Evolutionary conservation across 2,888 invertebrate genomes (phyloP).

Genomic region (Blastobasis adustella): DNA sequence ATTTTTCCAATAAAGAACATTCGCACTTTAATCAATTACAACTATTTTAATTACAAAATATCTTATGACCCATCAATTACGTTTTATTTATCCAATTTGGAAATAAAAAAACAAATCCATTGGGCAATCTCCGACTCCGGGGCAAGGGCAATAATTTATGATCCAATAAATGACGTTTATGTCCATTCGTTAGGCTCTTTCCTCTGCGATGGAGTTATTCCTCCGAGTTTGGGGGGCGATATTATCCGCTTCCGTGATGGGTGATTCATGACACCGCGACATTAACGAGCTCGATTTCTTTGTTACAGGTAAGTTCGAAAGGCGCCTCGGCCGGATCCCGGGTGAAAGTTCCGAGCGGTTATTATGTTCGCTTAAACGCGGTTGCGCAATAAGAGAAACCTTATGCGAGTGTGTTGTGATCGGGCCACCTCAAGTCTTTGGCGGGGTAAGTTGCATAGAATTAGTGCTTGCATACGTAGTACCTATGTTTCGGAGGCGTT

Average conservation of each 20-base stretch:
- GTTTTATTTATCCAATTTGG: not conserved
- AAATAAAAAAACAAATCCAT: not conserved
- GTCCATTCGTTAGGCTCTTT: conserved; percentile 21
- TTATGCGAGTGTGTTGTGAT: not conserved
- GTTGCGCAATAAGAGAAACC: conserved; percentile 5
- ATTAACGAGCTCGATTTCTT: conserved; percentile 33
- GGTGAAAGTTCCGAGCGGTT: conserved; percentile 9
- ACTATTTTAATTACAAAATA: not conserved
- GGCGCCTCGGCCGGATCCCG: conserved; percentile 1
- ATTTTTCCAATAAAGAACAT: too few relatives aligned
- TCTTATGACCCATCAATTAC: not conserved
- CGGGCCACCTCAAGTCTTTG: too few relatives aligned
- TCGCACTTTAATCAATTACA: too few relatives aligned
- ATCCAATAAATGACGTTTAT: conserved; percentile 34
- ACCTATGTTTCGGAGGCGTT: too few relatives aligned
- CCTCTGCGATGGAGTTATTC: conserved; percentile 27
- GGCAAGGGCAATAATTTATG: conserved; percentile 30
- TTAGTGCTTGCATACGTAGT: too few relatives aligned
- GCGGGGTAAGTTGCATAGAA: too few relatives aligned
- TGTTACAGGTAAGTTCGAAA: conserved; percentile 18
- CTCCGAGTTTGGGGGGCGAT: conserved; percentile 15
- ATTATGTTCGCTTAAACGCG: conserved; percentile 1
- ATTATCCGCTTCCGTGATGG: conserved; percentile 24
- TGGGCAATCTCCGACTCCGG: not conserved
- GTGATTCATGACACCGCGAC: conserved; percentile 21